Percentiles rank a stretch among this genome's conserved stretches.
Conservation (phyloP, 2,888 invertebrate species). For the Lumbricus terrestris region DNA sequence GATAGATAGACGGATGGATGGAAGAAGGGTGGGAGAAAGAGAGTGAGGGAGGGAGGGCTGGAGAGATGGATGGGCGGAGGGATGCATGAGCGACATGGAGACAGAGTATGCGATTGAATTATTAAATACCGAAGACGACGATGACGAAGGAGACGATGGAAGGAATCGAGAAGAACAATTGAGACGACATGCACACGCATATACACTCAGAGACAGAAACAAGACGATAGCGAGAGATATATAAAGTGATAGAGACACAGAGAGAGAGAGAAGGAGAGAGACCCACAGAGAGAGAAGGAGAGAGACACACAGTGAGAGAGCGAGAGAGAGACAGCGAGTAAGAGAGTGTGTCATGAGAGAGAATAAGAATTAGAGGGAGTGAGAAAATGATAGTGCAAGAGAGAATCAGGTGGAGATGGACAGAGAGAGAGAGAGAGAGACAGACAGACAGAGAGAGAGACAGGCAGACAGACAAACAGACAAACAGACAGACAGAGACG, state of each 20-base stretch:
- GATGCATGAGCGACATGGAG: background rate
- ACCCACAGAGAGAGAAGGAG: slow-evolving; percentile 37
- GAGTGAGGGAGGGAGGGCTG: no score
- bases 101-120: background rate
- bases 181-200: background rate
- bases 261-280: background rate
- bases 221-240: background rate
- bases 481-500: no score
- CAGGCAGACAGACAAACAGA: no score
- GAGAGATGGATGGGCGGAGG: background rate
- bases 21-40: no score
- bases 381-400: background rate
- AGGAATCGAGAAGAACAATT: background rate
- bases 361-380: background rate
- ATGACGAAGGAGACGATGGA: background rate
- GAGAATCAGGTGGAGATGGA: no score
- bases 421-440: slow-evolving; percentile 11
- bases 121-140: background rate
- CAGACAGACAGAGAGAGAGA: slow-evolving; percentile 13
- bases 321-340: slow-evolving; percentile 22
- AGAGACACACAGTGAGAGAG: slow-evolving; percentile 36
- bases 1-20: no score
- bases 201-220: background rate
- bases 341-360: slow-evolving; percentile 8
- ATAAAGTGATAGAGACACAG: background rate